Conservation (phyloP, 2,888 invertebrate species). For the Oligia strigilis region DNA sequence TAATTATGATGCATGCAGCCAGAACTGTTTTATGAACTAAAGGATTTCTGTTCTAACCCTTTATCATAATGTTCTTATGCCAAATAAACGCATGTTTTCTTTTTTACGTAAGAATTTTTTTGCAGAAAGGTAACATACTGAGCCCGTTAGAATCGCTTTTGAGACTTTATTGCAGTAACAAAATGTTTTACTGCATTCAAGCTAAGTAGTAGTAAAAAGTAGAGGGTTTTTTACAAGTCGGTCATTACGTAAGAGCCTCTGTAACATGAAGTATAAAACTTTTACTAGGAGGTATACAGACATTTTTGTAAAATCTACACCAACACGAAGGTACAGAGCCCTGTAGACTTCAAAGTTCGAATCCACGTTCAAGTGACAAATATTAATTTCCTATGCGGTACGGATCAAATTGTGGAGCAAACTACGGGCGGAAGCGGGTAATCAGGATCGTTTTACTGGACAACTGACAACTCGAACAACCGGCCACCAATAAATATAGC, state of each 20-base stretch:
- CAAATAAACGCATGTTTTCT: background rate
- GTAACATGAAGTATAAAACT: background rate
- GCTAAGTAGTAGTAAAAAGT: background rate
- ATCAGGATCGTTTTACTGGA: slow-evolving; percentile 74
- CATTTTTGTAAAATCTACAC: background rate
- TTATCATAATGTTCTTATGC: background rate
- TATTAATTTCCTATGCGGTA: slow-evolving; percentile 25
- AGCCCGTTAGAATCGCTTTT: background rate
- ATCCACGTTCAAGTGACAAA: slow-evolving; percentile 14
- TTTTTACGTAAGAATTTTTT: background rate
- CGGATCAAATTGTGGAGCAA: slow-evolving; percentile 30
- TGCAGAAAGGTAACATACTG: slow-evolving; percentile 3
- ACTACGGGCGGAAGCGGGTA: slow-evolving; percentile 77
- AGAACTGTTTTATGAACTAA: slow-evolving; percentile 13
- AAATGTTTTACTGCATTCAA: background rate
- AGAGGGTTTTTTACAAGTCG: background rate
- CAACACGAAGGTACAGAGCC: too few species aligned
- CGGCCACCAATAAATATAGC: slow-evolving; percentile 59
- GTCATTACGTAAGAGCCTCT: background rate
- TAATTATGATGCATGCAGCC: slow-evolving; percentile 4
- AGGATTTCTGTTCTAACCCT: background rate
- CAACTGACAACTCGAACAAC: slow-evolving; percentile 52
- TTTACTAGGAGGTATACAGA: background rate
- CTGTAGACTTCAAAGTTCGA: background rate
- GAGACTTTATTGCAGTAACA: background rate